Percentiles rank a stretch among this genome's conserved stretches.
These are phyloP conservation scores for Zhuqinia jingwanae DNA, from an alignment of 2,888 invertebrate species.

Conservation along the genomic window DNA sequence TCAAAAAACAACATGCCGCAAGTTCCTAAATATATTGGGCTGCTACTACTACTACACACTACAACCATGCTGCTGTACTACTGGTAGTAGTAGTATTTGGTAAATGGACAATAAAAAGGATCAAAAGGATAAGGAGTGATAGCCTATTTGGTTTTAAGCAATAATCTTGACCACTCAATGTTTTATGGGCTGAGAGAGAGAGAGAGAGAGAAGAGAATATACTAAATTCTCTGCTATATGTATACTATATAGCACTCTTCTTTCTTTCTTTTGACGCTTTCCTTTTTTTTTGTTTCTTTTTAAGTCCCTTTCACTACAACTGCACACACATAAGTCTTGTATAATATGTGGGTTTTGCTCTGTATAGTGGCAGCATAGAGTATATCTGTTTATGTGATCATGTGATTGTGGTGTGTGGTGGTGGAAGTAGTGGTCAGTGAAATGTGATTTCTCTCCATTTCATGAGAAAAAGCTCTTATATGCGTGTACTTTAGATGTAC, in stretches of 20 bases:
- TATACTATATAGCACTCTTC: too few species aligned
- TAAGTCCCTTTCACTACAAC: conserved; percentile 39
- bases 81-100: conserved; percentile 29
- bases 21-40: too few species aligned
- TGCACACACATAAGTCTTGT: neutral
- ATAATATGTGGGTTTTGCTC: neutral
- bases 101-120: conserved; percentile 70
- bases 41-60: neutral
- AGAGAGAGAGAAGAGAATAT: too few species aligned
- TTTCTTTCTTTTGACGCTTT: neutral
- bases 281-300: conserved; percentile 55
- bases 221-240: conserved; percentile 35
- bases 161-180: conserved; percentile 75
- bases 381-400: conserved; percentile 10
- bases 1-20: neutral
- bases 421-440: conserved; percentile 41
- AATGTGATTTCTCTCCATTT: conserved; percentile 69
- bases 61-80: too few species aligned
- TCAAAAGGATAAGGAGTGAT: conserved; percentile 71
- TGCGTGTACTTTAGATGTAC: neutral
- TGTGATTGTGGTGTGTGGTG: conserved; percentile 3
- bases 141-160: conserved; percentile 72
- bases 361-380: neutral
- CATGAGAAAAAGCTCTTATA: conserved; percentile 10
- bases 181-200: conserved; percentile 70